Percentiles rank a stretch among this genome's conserved stretches.
phyloP scores from a whole-genome alignment of 2,113 vertebrate species.

The Emydura subglobosa region DNA sequence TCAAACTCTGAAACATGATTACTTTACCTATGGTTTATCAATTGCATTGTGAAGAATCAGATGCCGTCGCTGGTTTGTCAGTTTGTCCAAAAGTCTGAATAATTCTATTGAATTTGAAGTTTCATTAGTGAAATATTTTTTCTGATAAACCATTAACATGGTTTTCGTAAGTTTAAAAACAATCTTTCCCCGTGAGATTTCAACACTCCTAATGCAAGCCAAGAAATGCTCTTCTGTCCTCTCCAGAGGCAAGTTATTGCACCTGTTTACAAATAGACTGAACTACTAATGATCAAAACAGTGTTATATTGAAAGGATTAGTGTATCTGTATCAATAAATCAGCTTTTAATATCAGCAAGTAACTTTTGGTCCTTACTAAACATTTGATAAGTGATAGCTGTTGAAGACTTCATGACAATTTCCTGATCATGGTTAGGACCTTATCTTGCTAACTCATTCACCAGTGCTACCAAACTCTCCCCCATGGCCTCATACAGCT shows the following conservation, averaged over 20 bases:
- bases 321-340: background rate
- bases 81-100: conserved; percentile 25
- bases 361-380: background rate
- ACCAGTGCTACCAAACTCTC: background rate
- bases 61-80: background rate
- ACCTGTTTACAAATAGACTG: conserved; percentile 77
- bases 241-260: conserved; percentile 57
- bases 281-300: conserved; percentile 76
- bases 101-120: background rate
- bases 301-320: background rate
- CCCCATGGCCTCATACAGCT: background rate
- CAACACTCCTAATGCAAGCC: conserved; percentile 27
- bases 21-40: background rate
- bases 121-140: background rate
- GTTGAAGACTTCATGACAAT: background rate
- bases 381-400: background rate
- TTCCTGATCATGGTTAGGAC: background rate
- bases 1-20: background rate
- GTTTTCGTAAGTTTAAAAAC: conserved; percentile 76
- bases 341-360: background rate
- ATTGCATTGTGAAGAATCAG: background rate
- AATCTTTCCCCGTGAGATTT: conserved; percentile 74
- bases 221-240: conserved; percentile 36
- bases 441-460: background rate
- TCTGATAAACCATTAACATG: conserved; percentile 33